Base-by-base conservation (phyloP, 2,888 invertebrate species). In the Chydorus sphaericus region DNA sequence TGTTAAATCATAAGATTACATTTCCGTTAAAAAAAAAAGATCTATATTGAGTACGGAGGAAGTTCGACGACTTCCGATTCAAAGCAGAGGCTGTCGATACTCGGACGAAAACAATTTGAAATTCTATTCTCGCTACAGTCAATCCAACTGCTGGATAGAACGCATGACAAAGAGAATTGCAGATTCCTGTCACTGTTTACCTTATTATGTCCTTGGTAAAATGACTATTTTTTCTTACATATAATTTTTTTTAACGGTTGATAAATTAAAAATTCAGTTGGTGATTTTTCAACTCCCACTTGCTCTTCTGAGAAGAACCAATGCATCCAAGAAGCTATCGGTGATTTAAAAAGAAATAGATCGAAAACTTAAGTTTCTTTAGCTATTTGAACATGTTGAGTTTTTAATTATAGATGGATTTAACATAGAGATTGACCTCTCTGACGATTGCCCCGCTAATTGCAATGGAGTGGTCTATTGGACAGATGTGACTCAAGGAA, bases 131-230 rank as follows among this genome's bases (percentile, higher is more conserved):
- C 33, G 33, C 18, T 55, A 55, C 37, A 55, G 55, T 37, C 37
- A 55, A 30, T 48, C 48, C 10, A 55, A 55, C 16, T 55, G 55
- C 33, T 31, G 31, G 5, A 48, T 48, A 18, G 55, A 55, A 49
- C 29, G 39, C n/a, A 48, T 49, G 33, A 49, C 55, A 4, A 36
- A 49, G 26, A 14, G 16, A 14, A 36, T 55, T n/a, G 20, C 26
- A 20, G 18, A 31, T 4, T 23, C 16, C 10, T 55, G 55, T 30
- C 33, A 36, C 18, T 55, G 55, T 23, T 18, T 55, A 11, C 55
- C 55, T 11, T 55, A 49, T 36, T 55, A 55, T 14, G 48, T 49
- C 31, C 26, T 49, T 14, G 48, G 55, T 55, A 23, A 36, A 11
- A 18, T 14, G n/a, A 54, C 14, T 26, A 49, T 30, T n/a, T n/a